Conservation (phyloP, 2,797 vertebrate species). For the Babyrousa celebensis region DNA sequence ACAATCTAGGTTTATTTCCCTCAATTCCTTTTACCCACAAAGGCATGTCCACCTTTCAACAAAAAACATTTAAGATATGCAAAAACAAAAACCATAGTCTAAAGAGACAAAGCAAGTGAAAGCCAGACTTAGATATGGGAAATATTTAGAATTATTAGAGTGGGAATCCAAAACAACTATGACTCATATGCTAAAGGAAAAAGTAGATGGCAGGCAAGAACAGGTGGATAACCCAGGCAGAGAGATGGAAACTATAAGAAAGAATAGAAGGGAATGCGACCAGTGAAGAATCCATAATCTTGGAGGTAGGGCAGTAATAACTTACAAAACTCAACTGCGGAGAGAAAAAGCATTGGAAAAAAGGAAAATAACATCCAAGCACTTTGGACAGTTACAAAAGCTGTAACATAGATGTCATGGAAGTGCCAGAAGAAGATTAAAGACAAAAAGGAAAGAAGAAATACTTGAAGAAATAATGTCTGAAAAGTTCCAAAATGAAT, state of each 20-base stretch:
- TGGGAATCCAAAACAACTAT: too few relatives aligned
- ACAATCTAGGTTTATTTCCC: too few relatives aligned
- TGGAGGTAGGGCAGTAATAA: neutral
- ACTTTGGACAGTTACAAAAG: neutral
- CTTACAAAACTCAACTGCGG: neutral
- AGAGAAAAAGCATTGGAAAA: neutral
- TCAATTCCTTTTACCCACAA: neutral
- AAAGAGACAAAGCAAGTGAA: neutral
- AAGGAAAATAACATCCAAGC: accelerated
- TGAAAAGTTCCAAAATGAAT: neutral
- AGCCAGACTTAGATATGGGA: neutral
- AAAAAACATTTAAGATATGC: neutral
- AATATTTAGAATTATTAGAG: neutral
- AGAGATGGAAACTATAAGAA: neutral
- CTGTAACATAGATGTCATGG: accelerated
- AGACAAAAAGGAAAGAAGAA: neutral
- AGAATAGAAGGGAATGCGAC: too few relatives aligned
- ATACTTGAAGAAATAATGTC: neutral
- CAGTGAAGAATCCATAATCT: neutral
- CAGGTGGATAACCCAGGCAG: neutral
- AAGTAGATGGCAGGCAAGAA: too few relatives aligned
- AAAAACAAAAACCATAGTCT: neutral
- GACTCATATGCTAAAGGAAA: neutral
- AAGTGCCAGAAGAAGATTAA: neutral
- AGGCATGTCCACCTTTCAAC: neutral